Conservation (phyloP, 2,113 vertebrate species). For the Calypte anna region DNA sequence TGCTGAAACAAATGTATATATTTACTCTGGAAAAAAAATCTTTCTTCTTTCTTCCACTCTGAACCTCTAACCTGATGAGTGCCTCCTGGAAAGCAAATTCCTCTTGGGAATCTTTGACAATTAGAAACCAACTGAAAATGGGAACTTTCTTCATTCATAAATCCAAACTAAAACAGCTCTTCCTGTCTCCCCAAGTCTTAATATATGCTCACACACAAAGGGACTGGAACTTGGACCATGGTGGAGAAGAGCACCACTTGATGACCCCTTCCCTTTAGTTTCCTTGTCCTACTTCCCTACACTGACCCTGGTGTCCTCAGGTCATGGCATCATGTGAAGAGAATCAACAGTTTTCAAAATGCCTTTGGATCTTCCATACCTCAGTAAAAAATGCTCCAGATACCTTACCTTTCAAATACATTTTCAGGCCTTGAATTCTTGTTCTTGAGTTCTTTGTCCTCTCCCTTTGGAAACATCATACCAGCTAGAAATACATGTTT, state of each 20-base stretch:
- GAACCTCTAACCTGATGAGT: not conserved
- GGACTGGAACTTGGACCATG: not conserved
- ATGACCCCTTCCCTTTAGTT: not conserved
- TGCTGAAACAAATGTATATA: not conserved
- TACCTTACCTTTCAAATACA: not conserved
- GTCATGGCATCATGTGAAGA: not conserved
- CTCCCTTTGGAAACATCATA: not conserved
- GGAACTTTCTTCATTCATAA: not conserved
- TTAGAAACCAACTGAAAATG: not conserved
- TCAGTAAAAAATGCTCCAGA: not conserved
- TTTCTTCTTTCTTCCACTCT: not conserved
- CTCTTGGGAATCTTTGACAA: not conserved
- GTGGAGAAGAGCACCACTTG: conserved; percentile 22
- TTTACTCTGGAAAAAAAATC: not conserved
- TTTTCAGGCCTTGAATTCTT: not conserved
- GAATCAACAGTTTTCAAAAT: not conserved
- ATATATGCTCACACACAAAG: not conserved
- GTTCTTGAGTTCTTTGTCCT: not conserved
- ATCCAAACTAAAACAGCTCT: not conserved
- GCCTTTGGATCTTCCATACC: not conserved
- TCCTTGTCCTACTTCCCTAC: not conserved
- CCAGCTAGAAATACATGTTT: not conserved
- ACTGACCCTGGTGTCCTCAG: not conserved
- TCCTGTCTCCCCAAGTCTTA: not conserved
- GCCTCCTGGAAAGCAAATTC: not conserved